Evolutionary conservation across 2,113 vertebrate genomes (phyloP), one percentile per base, ranked within the genome.

Genomic region (Euleptes europaea): DNA sequence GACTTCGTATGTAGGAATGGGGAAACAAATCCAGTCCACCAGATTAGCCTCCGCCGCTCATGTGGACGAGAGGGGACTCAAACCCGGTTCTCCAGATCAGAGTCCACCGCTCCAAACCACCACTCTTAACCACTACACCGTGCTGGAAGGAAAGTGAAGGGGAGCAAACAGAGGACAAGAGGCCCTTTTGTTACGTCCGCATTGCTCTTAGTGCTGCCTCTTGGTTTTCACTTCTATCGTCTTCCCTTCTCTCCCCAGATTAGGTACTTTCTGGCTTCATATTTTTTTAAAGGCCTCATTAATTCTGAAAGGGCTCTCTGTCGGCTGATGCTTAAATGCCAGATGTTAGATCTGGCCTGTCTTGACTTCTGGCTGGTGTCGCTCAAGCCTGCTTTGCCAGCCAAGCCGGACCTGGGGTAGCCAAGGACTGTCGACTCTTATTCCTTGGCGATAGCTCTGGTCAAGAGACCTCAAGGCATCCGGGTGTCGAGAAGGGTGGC

Each of bases 211-310:
- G 5, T 33, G 42, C 54, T 42, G 60, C 1, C 31, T 78, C 5
- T 2, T 67, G 40, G 1, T 26, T 23, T 57, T 44, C 33, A 66
- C n/a, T 33, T 5, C 1, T 1, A 2, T 1, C 5, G 19, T 60
- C 14, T 76, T 35, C 74, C 42, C 42, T 57, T 4, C 9, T 11
- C 75, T 12, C 12, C 10, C 19, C 54, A 77, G 63, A 86, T 28
- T 6, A 81, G 57, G 57, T 88, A 40, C 42, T 78, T 87, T 47
- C 40, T 77, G 51, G 60, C 82, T 90, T 95, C 92, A 92, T 91
- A 88, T 87, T 92, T 89, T 91, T 92, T 94, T 92, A 89, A 94
- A 92, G 40, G 74, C 17, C 42, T 92, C 87, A 88, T 93, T 94
- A 93, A 80, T n/a, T 80, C 79, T 35, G 17, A n/a, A 57, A 80